Conservation (phyloP, 2,888 invertebrate genomes). For the Patella pellucida region DNA sequence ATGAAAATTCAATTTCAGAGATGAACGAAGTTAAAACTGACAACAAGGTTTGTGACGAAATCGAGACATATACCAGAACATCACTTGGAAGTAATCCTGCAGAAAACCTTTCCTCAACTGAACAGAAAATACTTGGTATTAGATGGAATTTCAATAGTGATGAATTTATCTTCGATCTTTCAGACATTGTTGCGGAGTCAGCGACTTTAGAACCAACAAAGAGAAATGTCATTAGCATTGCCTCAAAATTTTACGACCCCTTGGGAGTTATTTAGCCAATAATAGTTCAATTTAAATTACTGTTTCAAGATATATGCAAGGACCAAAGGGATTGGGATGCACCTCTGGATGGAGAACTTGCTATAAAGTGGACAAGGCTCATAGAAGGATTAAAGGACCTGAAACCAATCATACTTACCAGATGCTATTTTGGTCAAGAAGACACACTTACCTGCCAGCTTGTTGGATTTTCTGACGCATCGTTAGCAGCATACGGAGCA, state of each 20-base stretch:
- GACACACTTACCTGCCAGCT: not conserved
- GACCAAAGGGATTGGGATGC: not conserved
- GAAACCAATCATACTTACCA: not conserved
- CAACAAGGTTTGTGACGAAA: not conserved
- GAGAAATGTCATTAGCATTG: not conserved
- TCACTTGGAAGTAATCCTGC: not conserved
- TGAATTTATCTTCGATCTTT: not conserved
- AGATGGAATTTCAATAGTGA: not conserved
- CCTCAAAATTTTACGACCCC: conserved; percentile 1
- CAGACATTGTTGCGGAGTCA: not conserved
- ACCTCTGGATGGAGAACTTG: not conserved
- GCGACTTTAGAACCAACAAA: not conserved
- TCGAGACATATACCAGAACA: not conserved
- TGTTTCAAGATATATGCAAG: not conserved
- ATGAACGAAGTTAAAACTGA: not conserved
- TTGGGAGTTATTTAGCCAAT: not conserved
- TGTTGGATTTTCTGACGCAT: too few relatives aligned
- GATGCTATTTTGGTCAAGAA: not conserved
- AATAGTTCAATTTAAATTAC: not conserved
- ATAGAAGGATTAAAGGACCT: not conserved
- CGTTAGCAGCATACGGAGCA: not conserved
- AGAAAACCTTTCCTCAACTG: not conserved
- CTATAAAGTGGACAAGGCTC: not conserved
- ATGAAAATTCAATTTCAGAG: not conserved
- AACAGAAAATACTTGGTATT: conserved; percentile 2